Percentiles rank a stretch among this genome's conserved stretches.
Conservation (phyloP, 2,888 invertebrate genomes). For the Axea sp. region DNA sequence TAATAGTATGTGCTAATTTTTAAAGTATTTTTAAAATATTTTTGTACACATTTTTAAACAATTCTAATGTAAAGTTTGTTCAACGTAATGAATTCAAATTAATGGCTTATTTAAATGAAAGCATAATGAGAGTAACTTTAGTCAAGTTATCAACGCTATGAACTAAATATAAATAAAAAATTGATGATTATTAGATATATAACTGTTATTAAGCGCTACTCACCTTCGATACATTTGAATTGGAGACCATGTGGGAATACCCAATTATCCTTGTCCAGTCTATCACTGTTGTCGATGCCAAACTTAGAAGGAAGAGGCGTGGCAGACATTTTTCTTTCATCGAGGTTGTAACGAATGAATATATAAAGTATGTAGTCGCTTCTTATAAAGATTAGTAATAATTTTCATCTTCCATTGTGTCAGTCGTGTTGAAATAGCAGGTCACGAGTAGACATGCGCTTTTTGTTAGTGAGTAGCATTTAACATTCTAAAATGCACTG, state of each 20-base stretch:
- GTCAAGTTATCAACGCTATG: too few species aligned
- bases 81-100: too few species aligned
- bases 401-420: constrained; percentile 56
- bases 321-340: constrained; percentile 59
- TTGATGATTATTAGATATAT: too few species aligned
- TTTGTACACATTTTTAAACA: too few species aligned
- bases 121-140: too few species aligned
- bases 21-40: too few species aligned
- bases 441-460: constrained; percentile 55
- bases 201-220: constrained; percentile 45
- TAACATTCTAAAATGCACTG: constrained; percentile 18
- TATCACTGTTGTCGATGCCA: constrained; percentile 48
- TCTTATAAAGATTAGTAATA: constrained; percentile 63
- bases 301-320: constrained; percentile 63
- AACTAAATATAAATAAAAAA: too few species aligned
- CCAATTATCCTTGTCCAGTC: constrained; percentile 60
- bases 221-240: constrained; percentile 57
- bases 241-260: constrained; percentile 60
- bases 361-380: constrained; percentile 61
- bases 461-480: constrained; percentile 54
- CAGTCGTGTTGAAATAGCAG: constrained; percentile 53
- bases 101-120: too few species aligned
- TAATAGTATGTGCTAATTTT: too few species aligned
- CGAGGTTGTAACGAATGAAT: constrained; percentile 63
- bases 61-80: too few species aligned